Conservation (phyloP, 2,888 invertebrate species). For the Malthinus flaveolus region DNA sequence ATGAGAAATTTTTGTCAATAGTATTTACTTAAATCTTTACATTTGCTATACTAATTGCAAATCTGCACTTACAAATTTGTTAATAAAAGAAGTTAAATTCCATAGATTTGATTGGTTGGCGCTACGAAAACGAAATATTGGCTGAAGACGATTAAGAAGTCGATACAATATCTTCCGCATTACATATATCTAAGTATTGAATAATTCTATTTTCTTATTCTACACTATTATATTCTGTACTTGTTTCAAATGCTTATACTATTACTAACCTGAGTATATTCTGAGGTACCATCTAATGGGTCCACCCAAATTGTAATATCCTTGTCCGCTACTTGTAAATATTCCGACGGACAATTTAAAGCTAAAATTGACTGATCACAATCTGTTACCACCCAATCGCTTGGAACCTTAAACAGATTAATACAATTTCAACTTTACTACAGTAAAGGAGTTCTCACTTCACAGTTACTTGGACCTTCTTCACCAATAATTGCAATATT, state of each 20-base stretch:
- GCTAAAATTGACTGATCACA: conserved; percentile 63
- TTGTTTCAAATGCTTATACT: neutral
- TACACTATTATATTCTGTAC: too few relatives aligned
- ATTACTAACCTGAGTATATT: conserved; percentile 84
- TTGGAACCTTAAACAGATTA: conserved; percentile 58
- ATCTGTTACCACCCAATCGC: conserved; percentile 78
- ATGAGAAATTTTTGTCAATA: too few relatives aligned
- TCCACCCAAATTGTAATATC: conserved; percentile 98
- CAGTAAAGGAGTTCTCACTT: conserved; percentile 53
- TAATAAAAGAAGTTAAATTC: conserved; percentile 8
- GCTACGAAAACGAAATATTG: neutral
- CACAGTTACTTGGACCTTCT: conserved; percentile 72
- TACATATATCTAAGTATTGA: conserved; percentile 9
- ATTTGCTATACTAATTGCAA: neutral
- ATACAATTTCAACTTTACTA: too few relatives aligned
- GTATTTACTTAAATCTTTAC: too few relatives aligned
- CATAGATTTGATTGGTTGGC: conserved; percentile 2
- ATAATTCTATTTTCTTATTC: conserved; percentile 5
- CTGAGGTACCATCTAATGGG: conserved; percentile 96
- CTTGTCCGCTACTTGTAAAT: conserved; percentile 68
- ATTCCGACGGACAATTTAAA: conserved; percentile 68
- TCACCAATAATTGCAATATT: conserved; percentile 86
- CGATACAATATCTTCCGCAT: conserved; percentile 6
- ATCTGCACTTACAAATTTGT: conserved; percentile 7
- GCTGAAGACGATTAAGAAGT: conserved; percentile 3